Evolutionary conservation across 2,888 invertebrate species (phyloP).

Genomic region (Sicus ferrugineus): DNA sequence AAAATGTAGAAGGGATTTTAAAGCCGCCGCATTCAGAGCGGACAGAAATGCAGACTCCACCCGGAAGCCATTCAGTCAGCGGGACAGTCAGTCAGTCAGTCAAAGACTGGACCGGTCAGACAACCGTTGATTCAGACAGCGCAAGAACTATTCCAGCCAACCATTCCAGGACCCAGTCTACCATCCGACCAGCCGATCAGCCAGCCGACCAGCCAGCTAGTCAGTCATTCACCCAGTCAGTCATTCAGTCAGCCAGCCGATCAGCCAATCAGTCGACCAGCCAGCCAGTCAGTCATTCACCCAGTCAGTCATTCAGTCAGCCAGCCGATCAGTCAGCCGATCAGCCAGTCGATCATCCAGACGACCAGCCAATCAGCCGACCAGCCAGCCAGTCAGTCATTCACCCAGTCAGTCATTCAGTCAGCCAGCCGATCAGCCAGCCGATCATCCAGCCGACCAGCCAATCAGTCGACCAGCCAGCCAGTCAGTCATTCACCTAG

Average conservation of each 20-base stretch:
- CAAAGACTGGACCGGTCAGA: no score
- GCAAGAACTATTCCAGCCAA: not conserved
- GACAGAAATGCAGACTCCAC: not conserved
- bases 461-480: not conserved
- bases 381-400: not conserved
- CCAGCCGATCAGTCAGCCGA: not conserved
- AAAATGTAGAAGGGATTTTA: constrained; percentile 2
- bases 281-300: not conserved
- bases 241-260: not conserved
- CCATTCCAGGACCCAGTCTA: no score
- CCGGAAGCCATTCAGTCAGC: constrained; percentile 9
- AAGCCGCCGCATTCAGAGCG: not conserved
- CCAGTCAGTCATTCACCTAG: not conserved
- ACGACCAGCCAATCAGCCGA: not conserved
- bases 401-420: not conserved
- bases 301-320: not conserved
- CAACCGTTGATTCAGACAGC: no score
- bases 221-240: not conserved
- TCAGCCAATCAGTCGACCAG: not conserved
- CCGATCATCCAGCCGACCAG: not conserved
- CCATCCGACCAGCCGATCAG: not conserved
- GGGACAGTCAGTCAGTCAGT: not conserved
- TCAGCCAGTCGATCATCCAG: not conserved
- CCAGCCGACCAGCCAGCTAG: not conserved
- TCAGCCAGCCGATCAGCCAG: not conserved